Evolutionary conservation across 2,888 invertebrate species (phyloP), one percentile per base, ranked within the genome.

Genomic region (Euplexia lucipara): DNA sequence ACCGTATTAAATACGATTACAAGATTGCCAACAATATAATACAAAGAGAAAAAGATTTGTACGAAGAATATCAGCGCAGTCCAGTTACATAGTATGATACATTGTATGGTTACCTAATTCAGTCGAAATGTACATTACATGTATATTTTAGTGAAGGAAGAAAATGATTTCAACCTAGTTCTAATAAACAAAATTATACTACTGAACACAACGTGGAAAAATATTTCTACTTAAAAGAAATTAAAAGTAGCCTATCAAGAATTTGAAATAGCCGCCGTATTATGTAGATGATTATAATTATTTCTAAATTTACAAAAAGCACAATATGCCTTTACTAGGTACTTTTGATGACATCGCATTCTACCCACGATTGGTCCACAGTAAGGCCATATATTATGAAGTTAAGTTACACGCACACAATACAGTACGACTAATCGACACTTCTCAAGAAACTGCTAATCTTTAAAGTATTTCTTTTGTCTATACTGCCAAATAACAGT

Each of bases 361-460:
- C 83, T 89, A 88, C 79, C 82, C 85, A 88, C 85, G 86, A 89
- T 94, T 94, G 94, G 94, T 94, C 94, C 94, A 84, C 88, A 84
- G 83, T 93, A 94, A 94, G 93, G 94, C 94, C 88, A 85, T 85
- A 70, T 85, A 86, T 82, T 84, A 86, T 82, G 83, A 82, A 87
- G 80, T 82, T 72, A 82, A 81, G 73, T 74, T 79, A 81, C 69
- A 74, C 75, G 68, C 56, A 73, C 64, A 70, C 53, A 63, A 59
- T 72, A 66, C 58, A 53, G 34, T 51, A 60, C 34, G 61, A 73
- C 78, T 66, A 69, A 56, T 70, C 65, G 70, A 63, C 54, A 83
- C 57, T 73, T 70, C 59, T 73, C 63, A 57, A 52, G 47, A 62
- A 49, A 69, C 22, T 69, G 20, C 14, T 34, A 34, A 58, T 35